phyloP scores from a whole-genome alignment of 2,113 vertebrate genomes.

The Bucco capensis region DNA sequence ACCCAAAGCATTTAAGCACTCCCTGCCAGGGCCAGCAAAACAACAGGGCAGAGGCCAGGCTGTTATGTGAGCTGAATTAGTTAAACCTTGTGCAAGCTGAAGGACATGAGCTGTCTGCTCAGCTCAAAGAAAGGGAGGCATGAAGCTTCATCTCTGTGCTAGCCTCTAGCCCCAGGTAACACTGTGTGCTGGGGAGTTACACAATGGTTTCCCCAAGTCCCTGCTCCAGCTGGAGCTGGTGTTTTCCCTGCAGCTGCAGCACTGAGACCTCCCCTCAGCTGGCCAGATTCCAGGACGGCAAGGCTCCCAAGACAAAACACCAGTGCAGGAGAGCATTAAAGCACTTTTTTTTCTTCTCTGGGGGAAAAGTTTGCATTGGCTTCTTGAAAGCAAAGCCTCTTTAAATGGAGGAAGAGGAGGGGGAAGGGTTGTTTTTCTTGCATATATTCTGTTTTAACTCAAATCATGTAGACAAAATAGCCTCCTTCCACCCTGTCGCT shows the following conservation, averaged over 20 bases:
- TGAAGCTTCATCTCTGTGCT: neutral
- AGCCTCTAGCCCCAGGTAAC: neutral
- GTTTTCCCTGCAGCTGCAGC: neutral
- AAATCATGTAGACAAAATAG: neutral
- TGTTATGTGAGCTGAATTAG: neutral
- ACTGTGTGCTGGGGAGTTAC: neutral
- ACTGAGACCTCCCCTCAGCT: neutral
- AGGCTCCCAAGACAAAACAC: neutral
- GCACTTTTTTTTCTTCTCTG: rapidly evolving
- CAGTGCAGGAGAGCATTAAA: rapidly evolving
- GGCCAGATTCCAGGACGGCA: neutral
- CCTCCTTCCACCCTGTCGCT: neutral
- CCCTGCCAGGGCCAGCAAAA: neutral
- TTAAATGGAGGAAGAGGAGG: neutral
- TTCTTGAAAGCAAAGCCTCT: neutral
- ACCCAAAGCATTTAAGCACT: neutral
- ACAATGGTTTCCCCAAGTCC: neutral
- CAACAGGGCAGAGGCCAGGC: neutral
- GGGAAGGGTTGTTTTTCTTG: neutral
- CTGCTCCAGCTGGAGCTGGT: neutral
- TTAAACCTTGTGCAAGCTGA: neutral
- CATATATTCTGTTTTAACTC: neutral
- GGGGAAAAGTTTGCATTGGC: neutral
- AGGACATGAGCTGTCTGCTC: neutral
- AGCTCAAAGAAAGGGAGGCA: neutral